phyloP scores from a whole-genome alignment of 2,797 vertebrate species.

The Micropoecilia bifurca region DNA sequence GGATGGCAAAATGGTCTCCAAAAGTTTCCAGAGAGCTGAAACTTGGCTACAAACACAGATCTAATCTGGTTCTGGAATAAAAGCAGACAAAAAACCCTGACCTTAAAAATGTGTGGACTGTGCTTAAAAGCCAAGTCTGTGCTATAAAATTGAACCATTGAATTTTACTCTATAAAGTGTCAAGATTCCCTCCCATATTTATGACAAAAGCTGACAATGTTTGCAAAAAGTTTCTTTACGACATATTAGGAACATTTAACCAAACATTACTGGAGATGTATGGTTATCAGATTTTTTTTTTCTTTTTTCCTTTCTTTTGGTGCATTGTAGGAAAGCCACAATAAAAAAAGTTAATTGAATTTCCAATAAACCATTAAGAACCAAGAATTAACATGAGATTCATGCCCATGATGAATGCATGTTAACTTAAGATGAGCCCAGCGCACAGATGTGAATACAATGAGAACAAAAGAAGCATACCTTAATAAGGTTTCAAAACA shows the following conservation, averaged over 20 bases:
- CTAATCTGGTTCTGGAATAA: not conserved
- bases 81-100: not conserved
- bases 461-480: not conserved
- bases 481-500: not conserved
- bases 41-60: not conserved
- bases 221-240: not conserved
- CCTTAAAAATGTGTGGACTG: not conserved
- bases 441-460: not conserved
- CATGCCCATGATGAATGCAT: not conserved
- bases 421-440: not conserved
- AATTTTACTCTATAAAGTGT: not conserved
- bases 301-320: not conserved
- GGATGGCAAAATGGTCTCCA: not conserved
- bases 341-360: not conserved
- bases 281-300: not conserved
- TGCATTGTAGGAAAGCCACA: not conserved
- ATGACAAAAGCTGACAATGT: not conserved
- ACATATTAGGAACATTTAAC: conserved; percentile 2
- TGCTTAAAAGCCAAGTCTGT: not conserved
- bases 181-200: not conserved
- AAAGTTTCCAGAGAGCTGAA: not conserved
- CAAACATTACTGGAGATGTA: not conserved
- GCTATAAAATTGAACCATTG: not conserved
- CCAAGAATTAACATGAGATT: not conserved
- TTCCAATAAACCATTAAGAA: not conserved